Evolutionary conservation across 2,113 vertebrate species (phyloP), one percentile per base, ranked within the genome.

Genomic region (Lucifuga dentata): DNA sequence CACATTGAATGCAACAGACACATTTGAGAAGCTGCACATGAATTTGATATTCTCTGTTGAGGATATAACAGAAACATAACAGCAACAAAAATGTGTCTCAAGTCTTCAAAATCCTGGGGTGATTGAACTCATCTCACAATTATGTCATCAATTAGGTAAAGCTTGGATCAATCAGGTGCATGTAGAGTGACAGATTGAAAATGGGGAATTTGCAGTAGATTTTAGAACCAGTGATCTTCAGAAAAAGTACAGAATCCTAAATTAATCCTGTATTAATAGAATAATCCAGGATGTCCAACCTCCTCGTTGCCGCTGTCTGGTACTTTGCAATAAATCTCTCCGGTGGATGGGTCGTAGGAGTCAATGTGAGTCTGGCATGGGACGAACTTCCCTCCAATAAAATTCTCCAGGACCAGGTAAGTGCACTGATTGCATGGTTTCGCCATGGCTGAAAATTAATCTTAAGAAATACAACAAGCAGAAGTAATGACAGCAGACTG

Each of bases 231-330:
- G n/a, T n/a, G n/a, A n/a, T n/a, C n/a, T n/a, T n/a, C n/a, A 39
- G 8, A 8, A n/a, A 17, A 53, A 46, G 13, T 2, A 20, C 4
- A 44, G 1, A 19, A 19, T 32, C 9, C 3, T 17, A 13, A 12
- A 32, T 5, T 10, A 13, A 19, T 15, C 19, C 0, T 26, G 3
- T 5, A 35, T 8, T 9, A 23, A n/a, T n/a, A n/a, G n/a, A n/a
- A n/a, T n/a, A n/a, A 29, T 29, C 7, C 26, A 29, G 1, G 33
- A 8, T 4, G 8, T 5, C 94, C 92, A 71, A 98, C 98, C 96
- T 99, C 96, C 50, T 94, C 91, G 51, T 80, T 80, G 8, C 93
- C 94, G 65, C 98, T 99, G 77, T 99, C 91, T 1, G 97, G 97
- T 8, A 99, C 94, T 69, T 76, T 93, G 92, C 96, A 98, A 76